Conservation (phyloP, 1,140 invertebrate species). For the Drosophila navojoa region DNA sequence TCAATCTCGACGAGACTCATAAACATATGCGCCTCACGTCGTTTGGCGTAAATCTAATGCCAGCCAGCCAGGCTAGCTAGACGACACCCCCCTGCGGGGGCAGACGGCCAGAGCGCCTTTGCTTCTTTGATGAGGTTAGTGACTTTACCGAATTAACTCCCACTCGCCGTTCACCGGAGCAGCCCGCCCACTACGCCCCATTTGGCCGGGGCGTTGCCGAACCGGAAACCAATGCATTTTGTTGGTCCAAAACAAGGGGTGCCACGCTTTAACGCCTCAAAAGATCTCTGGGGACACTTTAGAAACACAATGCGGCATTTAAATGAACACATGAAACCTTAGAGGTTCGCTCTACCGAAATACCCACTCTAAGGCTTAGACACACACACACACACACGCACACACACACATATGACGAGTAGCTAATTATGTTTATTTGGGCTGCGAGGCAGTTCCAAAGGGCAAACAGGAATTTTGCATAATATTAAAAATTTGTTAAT, state of each 20-base stretch:
- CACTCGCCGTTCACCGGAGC: constrained; percentile 34
- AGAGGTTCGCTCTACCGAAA: constrained; percentile 40
- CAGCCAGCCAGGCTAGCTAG: constrained; percentile 27
- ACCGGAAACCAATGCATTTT: constrained; percentile 83
- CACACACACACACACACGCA: too few species aligned
- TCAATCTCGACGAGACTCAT: constrained; percentile 81
- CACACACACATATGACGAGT: background rate
- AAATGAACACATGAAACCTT: constrained; percentile 69
- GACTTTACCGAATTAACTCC: constrained; percentile 82
- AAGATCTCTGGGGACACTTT: constrained; percentile 79
- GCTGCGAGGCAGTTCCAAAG: too few species aligned
- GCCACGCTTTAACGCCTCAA: constrained; percentile 79
- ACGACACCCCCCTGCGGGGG: constrained; percentile 37
- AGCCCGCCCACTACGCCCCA: background rate
- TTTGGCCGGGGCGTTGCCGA: constrained; percentile 56
- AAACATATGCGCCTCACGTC: constrained; percentile 83
- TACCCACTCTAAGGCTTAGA: too few species aligned
- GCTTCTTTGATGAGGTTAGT: constrained; percentile 82
- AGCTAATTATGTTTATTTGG: constrained; percentile 12
- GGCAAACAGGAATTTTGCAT: too few species aligned
- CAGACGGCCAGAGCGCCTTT: constrained; percentile 51
- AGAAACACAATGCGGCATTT: constrained; percentile 76
- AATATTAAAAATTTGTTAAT: too few species aligned
- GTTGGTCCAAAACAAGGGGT: constrained; percentile 62
- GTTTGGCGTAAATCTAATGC: constrained; percentile 82